These are phyloP conservation scores for Neotoxoptera formosana DNA, from an alignment of 1,140 invertebrate species.

Conservation along the genomic window DNA sequence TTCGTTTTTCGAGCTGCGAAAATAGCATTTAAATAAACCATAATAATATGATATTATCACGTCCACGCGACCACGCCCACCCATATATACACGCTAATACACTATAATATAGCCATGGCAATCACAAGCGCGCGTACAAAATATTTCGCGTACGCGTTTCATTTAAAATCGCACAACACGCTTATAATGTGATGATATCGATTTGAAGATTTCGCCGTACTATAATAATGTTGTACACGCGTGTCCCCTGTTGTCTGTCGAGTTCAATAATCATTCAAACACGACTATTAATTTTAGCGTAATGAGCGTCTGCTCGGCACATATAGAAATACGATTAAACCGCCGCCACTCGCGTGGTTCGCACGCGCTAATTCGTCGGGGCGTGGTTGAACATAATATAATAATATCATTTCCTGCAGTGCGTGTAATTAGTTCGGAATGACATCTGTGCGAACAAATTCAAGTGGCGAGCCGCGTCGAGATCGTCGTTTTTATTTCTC, in stretches of 20 bases:
- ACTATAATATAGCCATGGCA: too few relatives aligned
- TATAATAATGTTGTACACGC: too few relatives aligned
- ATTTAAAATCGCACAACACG: not conserved
- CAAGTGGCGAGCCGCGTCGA: not conserved
- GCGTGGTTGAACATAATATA: not conserved
- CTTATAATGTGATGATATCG: not conserved
- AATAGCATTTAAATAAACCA: not conserved
- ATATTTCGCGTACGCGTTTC: not conserved
- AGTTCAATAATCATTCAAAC: not conserved
- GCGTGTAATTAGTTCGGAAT: conserved; percentile 1
- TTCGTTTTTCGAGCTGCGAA: not conserved
- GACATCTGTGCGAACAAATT: conserved; percentile 30
- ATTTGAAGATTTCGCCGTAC: not conserved
- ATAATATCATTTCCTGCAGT: not conserved
- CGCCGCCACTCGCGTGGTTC: not conserved
- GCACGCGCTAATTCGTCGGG: not conserved
- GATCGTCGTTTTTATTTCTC: not conserved
- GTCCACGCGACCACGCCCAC: too few relatives aligned
- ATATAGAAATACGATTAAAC: conserved; percentile 14
- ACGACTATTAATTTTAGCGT: conserved; percentile 2
- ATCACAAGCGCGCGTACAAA: not conserved
- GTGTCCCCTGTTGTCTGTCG: not conserved
- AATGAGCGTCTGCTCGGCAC: not conserved
- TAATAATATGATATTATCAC: too few relatives aligned
- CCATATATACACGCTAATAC: too few relatives aligned